phyloP scores from a whole-genome alignment of 2,888 invertebrate genomes.

The Conchocele bisecta region DNA sequence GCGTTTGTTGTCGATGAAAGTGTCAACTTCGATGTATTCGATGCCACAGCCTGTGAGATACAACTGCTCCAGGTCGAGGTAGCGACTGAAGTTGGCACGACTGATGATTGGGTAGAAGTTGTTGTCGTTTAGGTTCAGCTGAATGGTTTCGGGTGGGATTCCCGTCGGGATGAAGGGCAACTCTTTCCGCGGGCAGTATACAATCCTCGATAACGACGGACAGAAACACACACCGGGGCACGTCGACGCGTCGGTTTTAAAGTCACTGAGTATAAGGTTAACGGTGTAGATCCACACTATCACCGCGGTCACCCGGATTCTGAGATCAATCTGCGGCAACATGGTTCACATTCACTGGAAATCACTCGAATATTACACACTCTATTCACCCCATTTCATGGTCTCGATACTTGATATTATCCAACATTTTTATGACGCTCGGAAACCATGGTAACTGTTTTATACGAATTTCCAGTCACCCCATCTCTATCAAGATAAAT shows the following conservation, averaged over 20 bases:
- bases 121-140: constrained; percentile 80
- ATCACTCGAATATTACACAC: background rate
- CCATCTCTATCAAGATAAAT: no score
- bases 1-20: constrained; percentile 77
- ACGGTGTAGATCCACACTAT: constrained; percentile 31
- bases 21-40: constrained; percentile 77
- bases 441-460: no score
- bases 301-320: no score
- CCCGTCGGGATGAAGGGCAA: constrained; percentile 76
- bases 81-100: constrained; percentile 76
- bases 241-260: constrained; percentile 34
- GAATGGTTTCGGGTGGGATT: constrained; percentile 76
- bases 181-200: constrained; percentile 78
- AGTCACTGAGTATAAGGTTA: constrained; percentile 30
- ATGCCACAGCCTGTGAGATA: constrained; percentile 81
- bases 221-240: constrained; percentile 81
- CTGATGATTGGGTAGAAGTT: constrained; percentile 74
- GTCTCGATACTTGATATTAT: no score
- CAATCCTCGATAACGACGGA: constrained; percentile 76
- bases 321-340: constrained; percentile 12
- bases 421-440: no score
- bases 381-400: constrained; percentile 8
- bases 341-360: constrained; percentile 6
- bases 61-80: constrained; percentile 76
- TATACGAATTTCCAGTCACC: no score